Conservation (phyloP, 2,113 vertebrate genomes). For the Diphyllodes magnificus region DNA sequence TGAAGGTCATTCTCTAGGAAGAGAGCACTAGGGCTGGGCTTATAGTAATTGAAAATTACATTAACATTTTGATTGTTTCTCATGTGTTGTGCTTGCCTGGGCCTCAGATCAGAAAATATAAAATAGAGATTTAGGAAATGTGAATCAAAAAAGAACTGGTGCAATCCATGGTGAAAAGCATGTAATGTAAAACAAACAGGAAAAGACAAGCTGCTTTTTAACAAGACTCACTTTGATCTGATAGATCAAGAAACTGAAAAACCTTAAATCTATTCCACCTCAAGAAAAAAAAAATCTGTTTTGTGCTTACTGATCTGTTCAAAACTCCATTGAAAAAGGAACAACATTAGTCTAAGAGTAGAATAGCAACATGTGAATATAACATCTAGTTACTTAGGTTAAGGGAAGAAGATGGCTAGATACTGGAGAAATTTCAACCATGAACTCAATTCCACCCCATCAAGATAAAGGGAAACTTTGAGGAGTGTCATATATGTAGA, state of each 20-base stretch:
- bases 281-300: not conserved
- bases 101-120: not conserved
- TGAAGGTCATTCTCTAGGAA: slow-evolving; percentile 33
- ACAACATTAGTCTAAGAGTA: not conserved
- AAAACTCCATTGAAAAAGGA: not conserved
- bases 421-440: not conserved
- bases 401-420: not conserved
- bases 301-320: not conserved
- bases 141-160: not conserved
- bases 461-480: not conserved
- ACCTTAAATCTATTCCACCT: not conserved
- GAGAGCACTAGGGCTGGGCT: not conserved
- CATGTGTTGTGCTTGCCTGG: not conserved
- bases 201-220: not conserved
- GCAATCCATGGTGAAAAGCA: not conserved
- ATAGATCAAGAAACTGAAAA: not conserved
- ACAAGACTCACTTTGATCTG: not conserved
- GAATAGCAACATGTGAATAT: not conserved
- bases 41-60: slow-evolving; percentile 41
- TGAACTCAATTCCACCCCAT: not conserved
- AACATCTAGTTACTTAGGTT: not conserved
- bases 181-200: not conserved
- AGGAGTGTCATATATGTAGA: not conserved
- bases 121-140: not conserved
- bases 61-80: slow-evolving; percentile 52